Base-by-base conservation (phyloP, 2,888 invertebrate genomes). In the Dolomedes plantarius region DNA sequence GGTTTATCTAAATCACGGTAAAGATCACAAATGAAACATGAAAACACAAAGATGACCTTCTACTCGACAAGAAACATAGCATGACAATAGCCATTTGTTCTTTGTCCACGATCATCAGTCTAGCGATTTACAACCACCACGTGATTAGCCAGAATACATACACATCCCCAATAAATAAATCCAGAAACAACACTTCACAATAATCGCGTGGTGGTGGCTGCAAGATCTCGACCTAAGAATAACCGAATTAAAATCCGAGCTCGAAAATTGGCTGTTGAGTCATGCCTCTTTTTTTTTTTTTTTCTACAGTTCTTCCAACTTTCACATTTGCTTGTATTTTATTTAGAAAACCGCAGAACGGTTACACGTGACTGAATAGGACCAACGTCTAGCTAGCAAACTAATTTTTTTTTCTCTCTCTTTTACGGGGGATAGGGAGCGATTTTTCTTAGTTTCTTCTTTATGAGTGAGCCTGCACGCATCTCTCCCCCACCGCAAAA, bases 331-430 rank as follows among this genome's bases (percentile, higher is more conserved):
- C 16, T 68, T 29, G 29, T 67, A 32, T 76, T 76, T 76, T 67
- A 50, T 68, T 67, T 46, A 23, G 68, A 72, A 78, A 79, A 79
- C 78, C 78, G 78, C 78, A 79, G 78, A 64, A 71, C 41, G 62
- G 71, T 71, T 72, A 71, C 71, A 72, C 64, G 62, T 64, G 78
- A 79, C n/a, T 64, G 78, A 27, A 71, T 69, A 50, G 39, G 11
- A 56, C 23, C 56, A 23, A 3, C 7, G 56, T 3, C 46, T 46
- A 46, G 46, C 46, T 23, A 16, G 56, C 56, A 29, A 65, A 31
- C 31, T 65, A 29, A 65, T 62, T 28, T 62, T 28, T n/a, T 7
- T 62, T 7, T 7, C 28, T 23, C 7, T 28, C 16, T 62, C 27
- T n/a, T 62, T 32, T 29, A 46, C 29, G 46, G 23, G 27, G 62